A percentile compares a stretch with the other conserved stretches of the same genome.
phyloP scores from a whole-genome alignment of 2,797 vertebrate species.

The Pantherophis alleghaniensis region DNA sequence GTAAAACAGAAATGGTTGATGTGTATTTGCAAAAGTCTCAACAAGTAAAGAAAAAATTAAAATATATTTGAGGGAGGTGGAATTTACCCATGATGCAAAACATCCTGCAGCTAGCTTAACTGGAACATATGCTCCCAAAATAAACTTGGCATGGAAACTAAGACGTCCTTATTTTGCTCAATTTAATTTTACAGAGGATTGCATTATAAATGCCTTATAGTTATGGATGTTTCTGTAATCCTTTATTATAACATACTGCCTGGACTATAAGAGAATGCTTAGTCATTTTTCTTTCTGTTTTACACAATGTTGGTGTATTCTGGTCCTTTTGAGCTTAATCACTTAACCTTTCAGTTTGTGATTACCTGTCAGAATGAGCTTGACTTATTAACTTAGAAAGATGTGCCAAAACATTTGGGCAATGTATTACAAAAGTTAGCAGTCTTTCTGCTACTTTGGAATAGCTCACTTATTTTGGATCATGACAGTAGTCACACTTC shows the following conservation, averaged over 20 bases:
- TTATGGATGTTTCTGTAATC: slow-evolving; percentile 29
- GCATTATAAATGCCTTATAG: slow-evolving; percentile 22
- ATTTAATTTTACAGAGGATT: slow-evolving; percentile 23
- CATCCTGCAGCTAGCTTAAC: slow-evolving; percentile 28
- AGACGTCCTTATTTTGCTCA: slow-evolving; percentile 26
- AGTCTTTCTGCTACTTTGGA: background rate
- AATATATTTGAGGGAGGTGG: background rate
- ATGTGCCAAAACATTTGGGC: background rate
- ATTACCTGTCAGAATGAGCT: background rate
- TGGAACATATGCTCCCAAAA: slow-evolving; percentile 33
- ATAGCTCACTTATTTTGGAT: background rate
- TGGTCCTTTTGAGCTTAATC: background rate
- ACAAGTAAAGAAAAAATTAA: background rate
- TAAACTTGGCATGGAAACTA: slow-evolving; percentile 25
- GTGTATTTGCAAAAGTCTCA: background rate
- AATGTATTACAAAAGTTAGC: background rate
- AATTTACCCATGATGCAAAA: slow-evolving; percentile 24
- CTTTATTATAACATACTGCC: slow-evolving; percentile 15
- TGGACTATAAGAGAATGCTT: background rate
- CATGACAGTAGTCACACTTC: background rate
- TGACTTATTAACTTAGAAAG: background rate
- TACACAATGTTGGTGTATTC: background rate
- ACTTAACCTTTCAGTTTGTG: background rate
- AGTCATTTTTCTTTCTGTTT: background rate
- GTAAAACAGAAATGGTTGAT: background rate